phyloP scores from a whole-genome alignment of 30 jellyfish, hydroid and myxozoan genomes.

The Chrysaora quinquecirrha region DNA sequence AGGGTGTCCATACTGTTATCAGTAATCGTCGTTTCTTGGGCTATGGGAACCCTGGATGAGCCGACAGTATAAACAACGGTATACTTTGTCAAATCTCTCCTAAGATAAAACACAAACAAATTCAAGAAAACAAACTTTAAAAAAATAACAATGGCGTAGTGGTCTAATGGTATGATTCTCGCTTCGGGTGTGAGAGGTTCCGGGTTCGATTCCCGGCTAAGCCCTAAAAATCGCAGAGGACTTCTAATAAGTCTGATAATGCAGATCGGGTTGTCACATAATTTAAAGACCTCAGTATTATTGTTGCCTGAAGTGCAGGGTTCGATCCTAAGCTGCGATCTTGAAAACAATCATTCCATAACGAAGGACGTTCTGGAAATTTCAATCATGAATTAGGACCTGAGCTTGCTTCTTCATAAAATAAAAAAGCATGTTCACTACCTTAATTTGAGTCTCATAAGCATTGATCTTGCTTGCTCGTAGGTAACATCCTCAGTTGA shows the following conservation, averaged over 20 bases:
- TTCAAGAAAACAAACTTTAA: no score
- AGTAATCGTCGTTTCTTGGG: background rate
- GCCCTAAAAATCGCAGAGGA: no score
- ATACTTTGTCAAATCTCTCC: background rate
- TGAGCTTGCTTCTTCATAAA: no score
- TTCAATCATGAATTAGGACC: no score
- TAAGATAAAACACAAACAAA: background rate
- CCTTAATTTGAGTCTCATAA: constrained; percentile 81
- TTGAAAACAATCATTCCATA: no score
- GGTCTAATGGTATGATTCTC: no score
- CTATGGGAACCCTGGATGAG: background rate
- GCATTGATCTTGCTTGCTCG: constrained; percentile 85
- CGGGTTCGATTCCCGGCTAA: background rate
- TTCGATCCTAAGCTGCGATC: no score
- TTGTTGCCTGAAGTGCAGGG: no score
- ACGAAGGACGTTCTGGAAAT: no score
- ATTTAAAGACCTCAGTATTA: no score
- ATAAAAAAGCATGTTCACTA: constrained; percentile 4
- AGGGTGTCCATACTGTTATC: background rate
- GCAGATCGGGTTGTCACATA: no score
- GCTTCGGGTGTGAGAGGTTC: background rate
- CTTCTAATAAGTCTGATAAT: no score
- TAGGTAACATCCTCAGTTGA: constrained; percentile 70
- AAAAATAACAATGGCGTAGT: background rate
- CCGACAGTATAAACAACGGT: background rate